Evolutionary conservation across 1,140 invertebrate genomes (phyloP), one percentile per base, ranked within the genome.

Genomic region (Theocolax elegans): DNA sequence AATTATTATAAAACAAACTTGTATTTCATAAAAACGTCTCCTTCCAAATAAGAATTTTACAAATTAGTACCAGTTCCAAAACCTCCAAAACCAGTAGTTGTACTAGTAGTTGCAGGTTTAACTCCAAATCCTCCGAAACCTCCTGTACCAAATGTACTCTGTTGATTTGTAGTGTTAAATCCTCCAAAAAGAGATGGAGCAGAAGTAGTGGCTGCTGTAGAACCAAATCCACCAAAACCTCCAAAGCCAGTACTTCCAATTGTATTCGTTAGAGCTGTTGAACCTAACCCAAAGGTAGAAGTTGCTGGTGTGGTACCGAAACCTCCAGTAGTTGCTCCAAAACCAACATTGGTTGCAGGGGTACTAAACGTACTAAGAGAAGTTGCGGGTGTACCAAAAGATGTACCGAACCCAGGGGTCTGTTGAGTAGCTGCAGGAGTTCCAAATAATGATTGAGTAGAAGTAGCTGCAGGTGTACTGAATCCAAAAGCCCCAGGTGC

Each of bases 41-140:
- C 23, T 51, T 51, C 27, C 4, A 40, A 15, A 38, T 38, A 51
- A 27, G 31, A 35, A 10, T 25, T 13, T n/a, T n/a, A n/a, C n/a
- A n/a, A 44, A n/a, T 29, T 44, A 44, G 42, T 1, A 67, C 59
- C 40, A 53, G 51, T 67, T 15, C 74, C 66, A 71, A 90, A 90
- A 23, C 82, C 80, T 21, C 89, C 87, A 82, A 90, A 90, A 12
- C 86, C 86, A 46, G 86, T 84, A 25, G 80, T 77, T 15, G 83
- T 78, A 31, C 81, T 85, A 12, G 85, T 82, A 15, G 86, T 77
- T 4, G 80, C 77, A 10, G 82, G 80, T 51, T 85, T 85, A 8
- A 77, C 74, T 23, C 85, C 87, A 77, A 90, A 90, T 9, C 83
- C 84, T 58, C 87, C 83, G 71, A 90, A 90, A 10, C 56, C 10